phyloP scores from a whole-genome alignment of 2,888 invertebrate species.

The Oxystoma pomonae region DNA sequence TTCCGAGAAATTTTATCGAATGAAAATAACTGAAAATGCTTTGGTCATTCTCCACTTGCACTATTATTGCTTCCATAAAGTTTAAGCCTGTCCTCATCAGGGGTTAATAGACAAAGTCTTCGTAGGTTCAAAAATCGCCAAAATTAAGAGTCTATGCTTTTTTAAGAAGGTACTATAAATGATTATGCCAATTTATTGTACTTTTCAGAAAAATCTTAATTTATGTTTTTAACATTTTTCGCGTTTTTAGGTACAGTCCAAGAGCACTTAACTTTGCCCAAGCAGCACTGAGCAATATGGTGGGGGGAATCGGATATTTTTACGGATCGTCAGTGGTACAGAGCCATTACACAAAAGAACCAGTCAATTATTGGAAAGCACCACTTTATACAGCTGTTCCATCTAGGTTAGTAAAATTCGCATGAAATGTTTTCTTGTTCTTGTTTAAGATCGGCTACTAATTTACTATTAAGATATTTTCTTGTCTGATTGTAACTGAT shows the following conservation, averaged over 20 bases:
- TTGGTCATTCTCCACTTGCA: no score
- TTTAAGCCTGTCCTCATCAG: no score
- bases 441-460: no score
- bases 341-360: constrained; percentile 72
- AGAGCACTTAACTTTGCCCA: constrained; percentile 73
- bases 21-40: no score
- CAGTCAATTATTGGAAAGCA: constrained; percentile 93
- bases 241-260: constrained; percentile 49
- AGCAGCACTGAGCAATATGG: constrained; percentile 86
- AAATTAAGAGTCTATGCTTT: no score
- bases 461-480: background rate
- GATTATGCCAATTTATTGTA: no score
- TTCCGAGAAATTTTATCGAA: no score
- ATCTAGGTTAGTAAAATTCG: constrained; percentile 51
- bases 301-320: constrained; percentile 97
- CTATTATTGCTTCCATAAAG: no score
- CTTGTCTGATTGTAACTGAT: no score
- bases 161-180: no score
- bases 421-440: background rate
- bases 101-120: no score
- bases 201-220: background rate
- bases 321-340: constrained; percentile 87
- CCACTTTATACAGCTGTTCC: constrained; percentile 91
- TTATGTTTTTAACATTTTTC: constrained; percentile 4
- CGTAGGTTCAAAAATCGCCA: no score